Conservation (phyloP, 2,797 vertebrate species). For the Catharus ustulatus region DNA sequence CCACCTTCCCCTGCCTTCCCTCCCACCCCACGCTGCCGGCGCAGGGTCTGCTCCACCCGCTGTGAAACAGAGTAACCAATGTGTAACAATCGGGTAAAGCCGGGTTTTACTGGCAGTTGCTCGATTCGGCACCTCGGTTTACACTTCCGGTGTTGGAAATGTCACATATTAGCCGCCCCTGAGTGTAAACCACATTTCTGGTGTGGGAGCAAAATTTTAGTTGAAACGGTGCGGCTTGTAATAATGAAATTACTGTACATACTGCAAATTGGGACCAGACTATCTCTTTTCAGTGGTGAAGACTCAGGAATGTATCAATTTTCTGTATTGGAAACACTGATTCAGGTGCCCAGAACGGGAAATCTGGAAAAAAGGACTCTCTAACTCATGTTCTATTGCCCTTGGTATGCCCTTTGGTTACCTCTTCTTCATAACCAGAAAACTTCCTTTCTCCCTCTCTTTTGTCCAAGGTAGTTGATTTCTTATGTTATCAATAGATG, state of each 20-base stretch:
- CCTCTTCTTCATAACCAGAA: background rate
- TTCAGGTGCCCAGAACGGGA: background rate
- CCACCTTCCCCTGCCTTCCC: no score
- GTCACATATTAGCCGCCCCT: no score
- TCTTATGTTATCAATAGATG: background rate
- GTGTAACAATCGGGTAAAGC: no score
- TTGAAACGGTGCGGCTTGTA: no score
- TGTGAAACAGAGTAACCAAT: no score
- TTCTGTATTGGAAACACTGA: background rate
- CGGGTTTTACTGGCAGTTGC: no score
- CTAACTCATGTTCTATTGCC: background rate
- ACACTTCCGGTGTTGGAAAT: no score
- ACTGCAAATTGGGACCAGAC: background rate
- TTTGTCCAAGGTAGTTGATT: background rate
- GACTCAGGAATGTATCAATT: background rate
- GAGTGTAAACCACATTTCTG: no score
- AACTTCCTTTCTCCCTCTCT: background rate
- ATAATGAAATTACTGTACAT: background rate
- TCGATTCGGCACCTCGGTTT: no score
- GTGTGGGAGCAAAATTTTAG: no score
- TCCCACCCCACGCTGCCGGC: no score
- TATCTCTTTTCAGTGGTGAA: background rate
- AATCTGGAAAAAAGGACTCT: background rate
- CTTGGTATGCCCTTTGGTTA: background rate
- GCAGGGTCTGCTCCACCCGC: no score